Evolutionary conservation across 2,113 vertebrate species (phyloP), one percentile per base, ranked within the genome.

Genomic region (Rhagologus leucostigma): DNA sequence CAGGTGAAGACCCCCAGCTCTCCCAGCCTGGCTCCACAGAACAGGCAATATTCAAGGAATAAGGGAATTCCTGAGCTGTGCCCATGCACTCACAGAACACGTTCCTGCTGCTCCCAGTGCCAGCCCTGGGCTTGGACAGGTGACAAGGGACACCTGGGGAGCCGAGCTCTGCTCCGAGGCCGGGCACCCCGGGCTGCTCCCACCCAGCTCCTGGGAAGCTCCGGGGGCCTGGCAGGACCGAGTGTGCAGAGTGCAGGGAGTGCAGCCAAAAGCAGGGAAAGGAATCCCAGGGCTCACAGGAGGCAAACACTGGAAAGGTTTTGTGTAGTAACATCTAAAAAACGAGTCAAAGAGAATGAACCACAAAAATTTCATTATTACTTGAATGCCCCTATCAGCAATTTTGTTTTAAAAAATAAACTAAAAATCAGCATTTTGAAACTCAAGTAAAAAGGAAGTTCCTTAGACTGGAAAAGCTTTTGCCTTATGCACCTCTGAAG

Each of bases 401-500:
- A 56, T 68, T 93, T 81, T 64, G 20, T 63, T 50, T 76, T 11
- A 19, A 47, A 74, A 83, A 50, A 46, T 18, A 60, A 73, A 56
- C 47, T 56, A 70, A 77, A 42, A 73, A 70, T 47, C 32, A 73
- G 41, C 37, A 78, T 87, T 93, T 96, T 74, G 44, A 69, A 94
- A 70, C 27, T 85, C 35, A 76, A 63, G 30, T 23, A 32, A 44
- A 74, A 80, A 69, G 47, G 47, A 57, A 74, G 33, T 44, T 88
- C 79, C 53, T 64, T 52, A 60, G 76, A 80, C 39, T 89, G 35
- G 76, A 80, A 83, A 81, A 84, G 64, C 71, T 76, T 53, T 88
- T 85, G 76, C 87, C 47, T 88, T 21, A 13, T 41, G 64, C 68
- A 74, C 88, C 85, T 92, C 85, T 64, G 75, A 80, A 93, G 42